phyloP scores from a whole-genome alignment of 2,113 vertebrate genomes.

The Carettochelys insculpta region DNA sequence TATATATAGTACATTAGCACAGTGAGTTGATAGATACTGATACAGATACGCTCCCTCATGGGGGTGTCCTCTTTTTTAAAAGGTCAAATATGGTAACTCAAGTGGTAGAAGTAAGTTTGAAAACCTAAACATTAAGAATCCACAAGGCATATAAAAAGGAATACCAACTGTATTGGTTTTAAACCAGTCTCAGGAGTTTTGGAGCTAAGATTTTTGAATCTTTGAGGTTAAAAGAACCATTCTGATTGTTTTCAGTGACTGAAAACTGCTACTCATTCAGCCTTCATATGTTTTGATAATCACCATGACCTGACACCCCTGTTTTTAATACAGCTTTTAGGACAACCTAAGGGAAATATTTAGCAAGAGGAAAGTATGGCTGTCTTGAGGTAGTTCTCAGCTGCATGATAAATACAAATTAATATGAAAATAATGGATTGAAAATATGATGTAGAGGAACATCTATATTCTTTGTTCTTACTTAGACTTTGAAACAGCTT shows the following conservation, averaged over 20 bases:
- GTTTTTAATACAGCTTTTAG: background rate
- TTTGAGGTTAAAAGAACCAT: background rate
- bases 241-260: background rate
- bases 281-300: background rate
- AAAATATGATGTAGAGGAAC: background rate
- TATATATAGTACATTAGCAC: no score
- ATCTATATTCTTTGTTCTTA: background rate
- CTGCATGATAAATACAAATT: background rate
- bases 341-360: background rate
- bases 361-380: background rate
- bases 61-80: no score
- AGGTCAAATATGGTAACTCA: no score
- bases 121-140: background rate
- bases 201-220: background rate
- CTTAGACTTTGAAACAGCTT: background rate
- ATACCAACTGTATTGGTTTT: background rate
- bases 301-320: background rate
- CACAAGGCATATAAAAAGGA: background rate
- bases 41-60: no score
- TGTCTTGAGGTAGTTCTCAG: background rate
- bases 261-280: background rate
- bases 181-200: background rate
- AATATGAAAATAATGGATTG: background rate
- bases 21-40: no score
- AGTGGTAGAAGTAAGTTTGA: accelerated